Base-by-base conservation (phyloP, 1,140 invertebrate genomes). In the Ephestia elutella region DNA sequence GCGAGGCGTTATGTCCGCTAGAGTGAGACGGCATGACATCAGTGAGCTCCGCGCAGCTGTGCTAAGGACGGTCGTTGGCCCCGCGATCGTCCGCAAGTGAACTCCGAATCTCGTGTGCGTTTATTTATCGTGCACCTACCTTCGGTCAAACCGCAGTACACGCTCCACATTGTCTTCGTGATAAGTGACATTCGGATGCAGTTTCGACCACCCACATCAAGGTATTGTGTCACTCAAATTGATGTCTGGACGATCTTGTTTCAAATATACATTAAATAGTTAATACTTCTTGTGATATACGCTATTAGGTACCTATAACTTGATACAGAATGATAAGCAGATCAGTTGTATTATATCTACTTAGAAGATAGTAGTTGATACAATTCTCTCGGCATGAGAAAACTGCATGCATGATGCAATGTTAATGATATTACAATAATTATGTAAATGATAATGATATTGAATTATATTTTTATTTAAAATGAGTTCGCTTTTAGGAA, bases 41-140 rank as follows among this genome's bases (percentile, higher is more conserved):
- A 70, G 75, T 72, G 56, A 68, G 79, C 67, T 70, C 71, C 78
- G 79, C 68, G 62, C 78, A 74, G 66, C 65, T 70, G 69, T 75
- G 82, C 73, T 87, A 87, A 87, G 84, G 84, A 87, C 84, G 84
- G 84, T 86, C 82, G 84, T 83, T 84, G 82, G 64, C 82, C 84
- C 75, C 74, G 65, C 70, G 70, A 67, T 65, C 80, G 81, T 73
- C 80, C 80, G 79, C 78, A 66, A 79, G 77, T 87, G 81, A 87
- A 86, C 84, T 87, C 80, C 84, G 71, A 87, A 87, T 84, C 80
- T 80, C 66, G 78, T 75, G 65, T 75, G 80, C 75, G 71, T 80
- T 80, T 86, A 82, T 83, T 85, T 86, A 81, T 81, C 75, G 71
- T 73, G 68, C 60, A 67, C 65, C 62, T 72, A 73, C 71, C 68